phyloP scores from a whole-genome alignment of 1,140 invertebrate species.

The Anastrepha ludens region DNA sequence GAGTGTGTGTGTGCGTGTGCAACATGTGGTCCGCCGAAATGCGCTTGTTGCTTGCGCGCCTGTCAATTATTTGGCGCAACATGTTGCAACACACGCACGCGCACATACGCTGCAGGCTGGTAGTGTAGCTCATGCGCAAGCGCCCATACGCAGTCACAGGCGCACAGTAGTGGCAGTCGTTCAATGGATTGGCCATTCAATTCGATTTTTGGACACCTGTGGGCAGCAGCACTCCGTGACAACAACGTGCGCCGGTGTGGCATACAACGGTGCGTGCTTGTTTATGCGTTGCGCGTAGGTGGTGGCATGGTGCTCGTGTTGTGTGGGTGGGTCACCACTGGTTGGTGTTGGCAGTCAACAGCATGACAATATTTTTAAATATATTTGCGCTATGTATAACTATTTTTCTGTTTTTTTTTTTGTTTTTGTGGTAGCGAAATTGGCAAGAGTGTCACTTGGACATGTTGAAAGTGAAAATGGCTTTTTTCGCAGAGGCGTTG shows the following conservation, averaged over 20 bases:
- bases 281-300: constrained; percentile 14
- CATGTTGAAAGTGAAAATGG: constrained; percentile 46
- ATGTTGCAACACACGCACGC: constrained; percentile 30
- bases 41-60: constrained; percentile 25
- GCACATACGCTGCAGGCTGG: not conserved
- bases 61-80: constrained; percentile 37
- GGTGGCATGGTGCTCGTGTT: not conserved
- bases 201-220: constrained; percentile 35
- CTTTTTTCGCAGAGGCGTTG: not conserved
- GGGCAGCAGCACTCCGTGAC: not conserved
- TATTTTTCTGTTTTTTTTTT: not conserved
- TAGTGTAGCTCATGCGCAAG: not conserved
- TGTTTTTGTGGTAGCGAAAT: constrained; percentile 6
- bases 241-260: not conserved
- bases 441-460: constrained; percentile 16
- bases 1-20: not conserved
- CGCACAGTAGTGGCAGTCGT: constrained; percentile 35
- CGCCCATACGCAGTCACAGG: not conserved
- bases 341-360: constrained; percentile 38
- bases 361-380: constrained; percentile 16
- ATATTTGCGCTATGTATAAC: not conserved
- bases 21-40: not conserved
- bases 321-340: not conserved
- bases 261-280: constrained; percentile 37
- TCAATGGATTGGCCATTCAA: constrained; percentile 36